Conservation (phyloP, 2,113 vertebrate genomes). For the Pedetes capensis region DNA sequence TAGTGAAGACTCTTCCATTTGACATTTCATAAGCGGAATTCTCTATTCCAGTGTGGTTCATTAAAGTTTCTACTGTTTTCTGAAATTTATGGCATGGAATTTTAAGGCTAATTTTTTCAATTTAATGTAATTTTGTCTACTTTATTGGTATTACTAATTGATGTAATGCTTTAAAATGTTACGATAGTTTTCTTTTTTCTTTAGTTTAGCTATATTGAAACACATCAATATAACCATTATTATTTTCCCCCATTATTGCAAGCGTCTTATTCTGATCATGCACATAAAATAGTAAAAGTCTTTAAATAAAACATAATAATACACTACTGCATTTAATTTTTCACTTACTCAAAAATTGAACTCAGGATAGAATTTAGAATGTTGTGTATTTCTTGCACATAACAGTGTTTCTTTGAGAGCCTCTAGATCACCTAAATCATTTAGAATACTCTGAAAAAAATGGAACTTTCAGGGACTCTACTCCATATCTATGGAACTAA, state of each 20-base stretch:
- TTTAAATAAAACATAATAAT: not conserved
- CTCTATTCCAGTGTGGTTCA: not conserved
- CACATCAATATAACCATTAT: not conserved
- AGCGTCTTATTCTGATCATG: not conserved
- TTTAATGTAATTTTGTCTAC: conserved; percentile 2
- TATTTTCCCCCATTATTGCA: not conserved
- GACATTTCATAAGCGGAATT: not conserved
- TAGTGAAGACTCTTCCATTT: not conserved
- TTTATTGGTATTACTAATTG: not conserved
- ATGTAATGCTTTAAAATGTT: not conserved
- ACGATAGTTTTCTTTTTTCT: not conserved
- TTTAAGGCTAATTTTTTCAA: not conserved
- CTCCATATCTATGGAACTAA: not conserved
- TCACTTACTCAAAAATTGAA: not conserved
- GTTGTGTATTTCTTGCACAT: not conserved
- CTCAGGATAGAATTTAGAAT: not conserved
- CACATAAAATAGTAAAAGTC: not conserved
- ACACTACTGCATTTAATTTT: not conserved
- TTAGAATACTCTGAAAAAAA: not conserved
- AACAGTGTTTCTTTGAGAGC: not conserved
- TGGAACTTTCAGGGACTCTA: not conserved
- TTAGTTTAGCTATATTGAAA: conserved; percentile 34
- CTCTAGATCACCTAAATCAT: not conserved
- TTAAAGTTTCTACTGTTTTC: not conserved
- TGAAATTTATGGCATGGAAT: not conserved